Conservation (phyloP, 2,888 invertebrate genomes). For the Chaitophorus viminalis region DNA sequence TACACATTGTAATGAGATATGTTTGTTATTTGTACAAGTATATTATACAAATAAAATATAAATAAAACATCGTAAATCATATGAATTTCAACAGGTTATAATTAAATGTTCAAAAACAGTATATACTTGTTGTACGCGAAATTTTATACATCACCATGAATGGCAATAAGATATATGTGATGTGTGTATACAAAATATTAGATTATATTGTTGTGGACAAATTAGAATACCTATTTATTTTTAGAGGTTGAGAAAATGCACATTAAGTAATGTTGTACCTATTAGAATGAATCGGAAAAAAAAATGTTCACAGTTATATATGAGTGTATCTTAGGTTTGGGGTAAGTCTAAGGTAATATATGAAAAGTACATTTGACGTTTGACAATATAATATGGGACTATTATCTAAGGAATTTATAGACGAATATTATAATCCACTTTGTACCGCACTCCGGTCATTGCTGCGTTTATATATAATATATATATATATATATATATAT, state of each 20-base stretch:
- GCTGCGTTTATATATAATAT: background rate
- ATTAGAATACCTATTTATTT: background rate
- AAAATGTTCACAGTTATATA: no score
- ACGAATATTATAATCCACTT: background rate
- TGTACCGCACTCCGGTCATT: background rate
- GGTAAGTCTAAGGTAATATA: background rate
- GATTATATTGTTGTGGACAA: no score
- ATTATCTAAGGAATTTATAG: slow-evolving; percentile 22
- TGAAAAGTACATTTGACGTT: slow-evolving; percentile 13
- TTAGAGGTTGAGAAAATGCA: background rate
- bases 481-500: background rate
- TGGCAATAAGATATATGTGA: no score
- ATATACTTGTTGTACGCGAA: no score
- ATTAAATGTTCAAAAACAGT: no score
- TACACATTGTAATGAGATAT: background rate
- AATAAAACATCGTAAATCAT: background rate
- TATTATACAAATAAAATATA: background rate
- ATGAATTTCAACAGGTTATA: background rate
- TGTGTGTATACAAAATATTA: no score
- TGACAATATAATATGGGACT: slow-evolving; percentile 13
- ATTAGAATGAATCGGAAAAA: no score
- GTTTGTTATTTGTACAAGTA: background rate
- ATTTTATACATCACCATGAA: no score
- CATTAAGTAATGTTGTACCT: background rate
- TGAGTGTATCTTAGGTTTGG: no score